Base-by-base conservation (phyloP, 2,888 invertebrate genomes). In the Drosophila kanekoi region DNA sequence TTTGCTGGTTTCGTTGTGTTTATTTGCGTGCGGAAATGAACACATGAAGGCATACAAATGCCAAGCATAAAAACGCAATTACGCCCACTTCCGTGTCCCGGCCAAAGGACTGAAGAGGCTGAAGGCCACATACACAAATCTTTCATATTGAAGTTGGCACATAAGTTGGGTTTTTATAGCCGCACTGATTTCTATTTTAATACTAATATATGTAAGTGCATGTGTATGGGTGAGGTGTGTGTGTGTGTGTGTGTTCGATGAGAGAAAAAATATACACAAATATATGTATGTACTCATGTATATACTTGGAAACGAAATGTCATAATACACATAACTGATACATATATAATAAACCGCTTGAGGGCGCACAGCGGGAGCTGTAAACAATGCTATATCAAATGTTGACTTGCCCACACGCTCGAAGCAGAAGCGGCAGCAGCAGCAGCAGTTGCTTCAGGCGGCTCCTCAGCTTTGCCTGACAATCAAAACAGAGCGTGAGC, bases 21-120 rank as follows among this genome's bases (percentile, higher is more conserved):
- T 83, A 78, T 81, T 84, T 87, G 81, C 79, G 88, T 83, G 87
- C 84, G 84, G 87, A 85, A 83, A 87, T 88, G 79, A 85, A 72
- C 87, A 83, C 78, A 88, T 88, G 79, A 81, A 80, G 72, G 61
- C 81, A 59, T 67, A 83, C 84, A 81, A 83, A 84, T 84, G 60
- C 58, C 54, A 53, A 74, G 80, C 86, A 89, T 84, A 84, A 87
- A 87, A 85, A 89, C 84, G 71, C 87, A 85, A 89, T 85, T 85
- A 89, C 89, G 79, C 87, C 89, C 74, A 89, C 73, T 81, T 87
- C 81, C 80, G 65, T 43, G 45, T 41, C 45, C 54, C 35, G 16
- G 20, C n/a, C 44, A 35, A 11, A 51, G 53, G 13, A 35, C 43
- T n/a, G 10, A 16, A 67, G 44, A 49, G 48, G 47, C 52, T 48